Conservation (phyloP, 2,113 vertebrate genomes). For the Thryonomys swinderianus region DNA sequence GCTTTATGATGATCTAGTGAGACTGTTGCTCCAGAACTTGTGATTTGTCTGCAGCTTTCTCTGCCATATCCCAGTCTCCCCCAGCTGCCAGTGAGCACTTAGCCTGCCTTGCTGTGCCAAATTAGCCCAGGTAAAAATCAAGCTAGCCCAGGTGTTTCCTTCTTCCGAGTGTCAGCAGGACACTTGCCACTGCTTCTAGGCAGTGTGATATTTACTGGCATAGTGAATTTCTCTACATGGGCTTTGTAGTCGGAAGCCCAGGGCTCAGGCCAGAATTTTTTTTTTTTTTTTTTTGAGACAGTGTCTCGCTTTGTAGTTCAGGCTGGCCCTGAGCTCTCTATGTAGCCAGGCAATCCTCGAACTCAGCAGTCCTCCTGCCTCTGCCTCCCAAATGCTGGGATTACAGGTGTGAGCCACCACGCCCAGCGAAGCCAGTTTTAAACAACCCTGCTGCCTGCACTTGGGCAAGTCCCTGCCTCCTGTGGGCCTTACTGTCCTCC, state of each 20-base stretch:
- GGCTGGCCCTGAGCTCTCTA: too few relatives aligned
- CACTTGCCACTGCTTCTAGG: neutral
- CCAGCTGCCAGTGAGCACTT: neutral
- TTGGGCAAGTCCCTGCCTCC: neutral
- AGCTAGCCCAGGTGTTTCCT: neutral
- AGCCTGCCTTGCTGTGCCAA: neutral
- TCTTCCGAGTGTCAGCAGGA: neutral
- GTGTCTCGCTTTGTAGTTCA: too few relatives aligned
- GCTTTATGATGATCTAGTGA: neutral
- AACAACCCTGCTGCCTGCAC: neutral
- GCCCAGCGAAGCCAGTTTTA: too few relatives aligned
- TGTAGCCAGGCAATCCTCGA: too few relatives aligned
- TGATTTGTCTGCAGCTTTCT: neutral
- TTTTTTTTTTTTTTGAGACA: too few relatives aligned
- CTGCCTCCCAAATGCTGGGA: too few relatives aligned
- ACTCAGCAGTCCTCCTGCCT: too few relatives aligned
- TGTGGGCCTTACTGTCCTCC: fast-evolving
- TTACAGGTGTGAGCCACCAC: too few relatives aligned
- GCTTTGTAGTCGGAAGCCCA: neutral
- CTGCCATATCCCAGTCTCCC: too few relatives aligned
- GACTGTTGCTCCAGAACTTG: neutral
- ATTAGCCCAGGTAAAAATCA: neutral
- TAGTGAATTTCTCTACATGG: neutral
- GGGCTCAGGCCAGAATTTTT: neutral
- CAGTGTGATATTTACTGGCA: neutral